Evolutionary conservation across 2,888 invertebrate genomes (phyloP).

Genomic region (Hofmannophila pseudospretella): DNA sequence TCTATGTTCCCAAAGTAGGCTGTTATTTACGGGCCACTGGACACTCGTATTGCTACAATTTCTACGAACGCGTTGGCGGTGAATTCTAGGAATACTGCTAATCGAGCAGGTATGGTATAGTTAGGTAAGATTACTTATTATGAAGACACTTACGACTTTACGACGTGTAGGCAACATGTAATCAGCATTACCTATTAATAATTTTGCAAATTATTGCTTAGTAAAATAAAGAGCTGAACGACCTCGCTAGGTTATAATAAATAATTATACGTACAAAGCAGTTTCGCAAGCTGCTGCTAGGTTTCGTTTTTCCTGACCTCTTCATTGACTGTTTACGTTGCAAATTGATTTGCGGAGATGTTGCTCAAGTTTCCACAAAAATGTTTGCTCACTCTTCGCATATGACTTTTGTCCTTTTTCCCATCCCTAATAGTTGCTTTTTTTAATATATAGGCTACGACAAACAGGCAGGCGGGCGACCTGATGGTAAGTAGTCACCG

Average conservation of each 20-base stretch:
- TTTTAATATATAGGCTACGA: too few species aligned
- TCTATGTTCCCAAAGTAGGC: not conserved
- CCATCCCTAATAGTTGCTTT: too few species aligned
- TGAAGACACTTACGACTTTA: too few species aligned
- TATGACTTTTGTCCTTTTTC: not conserved
- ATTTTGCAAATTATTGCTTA: not conserved
- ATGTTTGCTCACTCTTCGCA: constrained; percentile 16
- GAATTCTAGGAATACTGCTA: constrained; percentile 20
- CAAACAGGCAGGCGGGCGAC: too few species aligned
- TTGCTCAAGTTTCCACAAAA: constrained; percentile 24
- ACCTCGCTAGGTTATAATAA: not conserved
- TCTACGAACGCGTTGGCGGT: constrained; percentile 16
- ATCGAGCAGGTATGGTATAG: too few species aligned
- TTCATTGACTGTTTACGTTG: constrained; percentile 28
- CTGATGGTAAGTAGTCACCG: too few species aligned
- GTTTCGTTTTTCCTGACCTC: constrained; percentile 37
- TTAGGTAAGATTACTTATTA: too few species aligned
- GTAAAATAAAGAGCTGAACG: not conserved
- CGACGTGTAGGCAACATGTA: too few species aligned
- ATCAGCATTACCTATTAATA: too few species aligned
- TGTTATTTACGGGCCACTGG: not conserved
- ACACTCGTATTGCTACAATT: constrained; percentile 7
- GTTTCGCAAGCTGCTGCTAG: constrained; percentile 29
- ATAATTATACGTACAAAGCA: not conserved
- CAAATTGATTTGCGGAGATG: constrained; percentile 30